These are phyloP conservation scores for Narcine bancroftii DNA, from an alignment of 2,113 vertebrate species.

Conservation along the genomic window DNA sequence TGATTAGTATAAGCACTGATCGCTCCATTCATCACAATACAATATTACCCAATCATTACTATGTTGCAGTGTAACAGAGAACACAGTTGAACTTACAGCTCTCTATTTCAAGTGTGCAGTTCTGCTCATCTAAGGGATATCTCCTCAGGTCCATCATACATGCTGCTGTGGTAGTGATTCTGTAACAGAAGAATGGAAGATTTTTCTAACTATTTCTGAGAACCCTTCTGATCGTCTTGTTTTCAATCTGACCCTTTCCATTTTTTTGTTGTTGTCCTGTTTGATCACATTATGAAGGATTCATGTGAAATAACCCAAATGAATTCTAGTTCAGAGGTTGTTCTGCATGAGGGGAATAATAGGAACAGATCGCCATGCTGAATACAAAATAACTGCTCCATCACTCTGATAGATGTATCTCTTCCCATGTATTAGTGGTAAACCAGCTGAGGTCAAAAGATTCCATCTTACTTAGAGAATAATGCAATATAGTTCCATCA, in stretches of 20 bases:
- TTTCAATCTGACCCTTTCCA: neutral
- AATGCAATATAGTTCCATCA: neutral
- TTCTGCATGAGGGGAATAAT: constrained; percentile 2
- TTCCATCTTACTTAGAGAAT: neutral
- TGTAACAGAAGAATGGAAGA: constrained; percentile 45
- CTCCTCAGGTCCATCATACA: constrained; percentile 92
- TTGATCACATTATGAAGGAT: neutral
- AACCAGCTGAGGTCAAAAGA: constrained; percentile 5
- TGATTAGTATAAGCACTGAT: neutral
- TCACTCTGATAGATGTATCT: neutral
- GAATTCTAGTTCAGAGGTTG: constrained; percentile 14
- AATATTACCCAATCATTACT: neutral
- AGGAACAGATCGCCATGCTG: neutral
- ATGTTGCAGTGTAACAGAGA: neutral
- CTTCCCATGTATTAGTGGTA: neutral
- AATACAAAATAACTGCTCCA: neutral
- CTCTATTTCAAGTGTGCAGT: constrained; percentile 88
- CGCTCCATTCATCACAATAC: neutral
- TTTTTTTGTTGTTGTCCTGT: neutral
- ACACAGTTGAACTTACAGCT: constrained; percentile 72
- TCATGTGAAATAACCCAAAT: constrained; percentile 17
- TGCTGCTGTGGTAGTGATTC: constrained; percentile 89
- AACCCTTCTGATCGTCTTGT: neutral
- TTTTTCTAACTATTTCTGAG: neutral
- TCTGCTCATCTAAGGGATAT: constrained; percentile 87